Percentiles rank a stretch among this genome's conserved stretches.
Evolutionary conservation across 37 sponge, comb jelly and placozoan species (phyloP).

Genomic region (Ianthella basta): DNA sequence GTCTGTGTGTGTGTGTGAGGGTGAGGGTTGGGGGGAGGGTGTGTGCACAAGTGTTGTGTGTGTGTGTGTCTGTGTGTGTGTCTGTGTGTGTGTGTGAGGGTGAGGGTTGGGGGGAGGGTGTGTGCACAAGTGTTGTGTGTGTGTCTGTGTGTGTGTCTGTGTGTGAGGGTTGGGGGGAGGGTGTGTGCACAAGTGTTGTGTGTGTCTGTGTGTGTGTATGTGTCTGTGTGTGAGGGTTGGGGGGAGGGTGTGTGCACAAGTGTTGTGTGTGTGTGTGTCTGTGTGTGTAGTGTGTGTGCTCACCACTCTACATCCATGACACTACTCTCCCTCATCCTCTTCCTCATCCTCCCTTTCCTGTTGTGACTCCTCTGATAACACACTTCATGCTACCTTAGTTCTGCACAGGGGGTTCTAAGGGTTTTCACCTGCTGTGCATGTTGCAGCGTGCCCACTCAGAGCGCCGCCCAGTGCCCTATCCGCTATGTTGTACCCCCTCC

Average conservation of each 20-base stretch:
- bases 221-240: too few species aligned
- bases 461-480: too few species aligned
- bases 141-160: constrained; percentile 18
- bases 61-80: too few species aligned
- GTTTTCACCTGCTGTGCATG: not conserved
- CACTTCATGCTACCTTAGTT: not conserved
- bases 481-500: too few species aligned
- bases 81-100: too few species aligned
- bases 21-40: too few species aligned
- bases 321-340: not conserved
- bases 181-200: constrained; percentile 71
- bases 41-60: too few species aligned
- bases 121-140: too few species aligned
- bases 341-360: not conserved
- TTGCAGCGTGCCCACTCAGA: too few species aligned
- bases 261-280: not conserved
- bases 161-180: constrained; percentile 48
- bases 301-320: not conserved
- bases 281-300: constrained; percentile 20
- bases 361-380: not conserved
- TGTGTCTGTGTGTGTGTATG: constrained; percentile 18
- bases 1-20: too few species aligned
- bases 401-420: not conserved
- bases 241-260: not conserved
- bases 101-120: too few species aligned